Base-by-base conservation (phyloP, 2,797 vertebrate species). In the Phoeniculus purpureus region DNA sequence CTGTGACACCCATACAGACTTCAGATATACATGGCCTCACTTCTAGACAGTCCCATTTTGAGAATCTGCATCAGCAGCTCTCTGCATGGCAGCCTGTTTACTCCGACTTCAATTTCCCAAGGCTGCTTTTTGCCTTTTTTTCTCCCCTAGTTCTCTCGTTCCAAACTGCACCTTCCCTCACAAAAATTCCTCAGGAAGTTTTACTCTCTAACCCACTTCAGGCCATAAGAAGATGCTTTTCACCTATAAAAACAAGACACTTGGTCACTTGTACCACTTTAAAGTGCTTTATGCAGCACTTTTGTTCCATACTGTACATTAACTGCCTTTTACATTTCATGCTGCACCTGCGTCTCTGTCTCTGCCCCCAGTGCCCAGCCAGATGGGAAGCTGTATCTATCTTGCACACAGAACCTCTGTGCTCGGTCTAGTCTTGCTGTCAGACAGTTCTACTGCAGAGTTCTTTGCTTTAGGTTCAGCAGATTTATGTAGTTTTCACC, bases 311-410 rank as follows among this genome's bases (percentile, higher is more conserved):
- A 21, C 29, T 59, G 85, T 29, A 55, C 61, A 68, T 91, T 89
- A 92, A 23, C 58, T 77, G 68, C 58, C 29, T 90, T 84, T 93
- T 80, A 55, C 52, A 54, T 78, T 86, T 48, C 18, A 65, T 78
- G 85, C 59, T 82, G 84, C 94, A 88, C 88, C 83, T 92, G 85
- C 4, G 37, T 21, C 83, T 71, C 15, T 61, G 29, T 52, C 12
- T 74, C 34, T 92, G 16, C 23, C 34, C 54, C 23, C 84, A 62
- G 43, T 1, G 3, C 80, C 52, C 66, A 81, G 68, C 27, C 89
- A 82, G 78, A 91, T 62, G 81, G 77, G 71, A 84, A 81, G 37
- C 58, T 70, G 43, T 11, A 58, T 66, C 37, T 40, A 2, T 65
- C 27, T 47, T 68, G 29, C 34, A 48, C 8, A 62, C 5, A 18